Conservation (phyloP, 2,113 vertebrate species). For the Forbesichthys papilliferus region DNA sequence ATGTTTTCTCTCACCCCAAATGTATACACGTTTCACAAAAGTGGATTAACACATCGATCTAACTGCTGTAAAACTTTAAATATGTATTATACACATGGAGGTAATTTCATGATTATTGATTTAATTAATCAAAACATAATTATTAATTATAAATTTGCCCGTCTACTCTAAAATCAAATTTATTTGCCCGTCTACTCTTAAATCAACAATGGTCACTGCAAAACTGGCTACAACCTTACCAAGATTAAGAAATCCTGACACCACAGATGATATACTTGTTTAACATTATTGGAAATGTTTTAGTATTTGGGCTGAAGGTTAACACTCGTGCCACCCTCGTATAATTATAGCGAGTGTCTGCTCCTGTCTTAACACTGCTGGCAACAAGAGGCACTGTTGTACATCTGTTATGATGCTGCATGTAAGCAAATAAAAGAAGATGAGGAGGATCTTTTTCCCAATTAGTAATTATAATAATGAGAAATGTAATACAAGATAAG, state of each 20-base stretch:
- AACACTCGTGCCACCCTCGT: no score
- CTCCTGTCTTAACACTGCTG: background rate
- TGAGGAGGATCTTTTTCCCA: background rate
- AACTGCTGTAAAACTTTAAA: slow-evolving; percentile 27
- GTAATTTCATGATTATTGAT: background rate
- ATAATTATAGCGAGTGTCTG: no score
- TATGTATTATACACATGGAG: background rate
- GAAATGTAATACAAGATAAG: background rate
- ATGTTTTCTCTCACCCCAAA: slow-evolving; percentile 26
- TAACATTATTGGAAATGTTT: slow-evolving; percentile 7
- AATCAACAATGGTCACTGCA: background rate
- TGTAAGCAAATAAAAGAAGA: background rate
- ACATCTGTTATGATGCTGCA: background rate
- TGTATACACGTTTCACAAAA: slow-evolving; percentile 23
- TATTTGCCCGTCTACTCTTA: background rate
- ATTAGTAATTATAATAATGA: background rate
- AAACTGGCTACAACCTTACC: background rate
- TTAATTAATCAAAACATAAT: no score
- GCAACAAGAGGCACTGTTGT: slow-evolving; percentile 1
- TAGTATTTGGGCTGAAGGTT: background rate
- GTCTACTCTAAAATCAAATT: no score
- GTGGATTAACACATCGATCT: slow-evolving; percentile 13
- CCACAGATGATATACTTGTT: background rate
- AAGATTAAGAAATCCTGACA: background rate
- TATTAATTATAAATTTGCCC: no score